These are phyloP conservation scores for Stomorhina lunata DNA, from an alignment of 2,888 invertebrate species.

Conservation along the genomic window DNA sequence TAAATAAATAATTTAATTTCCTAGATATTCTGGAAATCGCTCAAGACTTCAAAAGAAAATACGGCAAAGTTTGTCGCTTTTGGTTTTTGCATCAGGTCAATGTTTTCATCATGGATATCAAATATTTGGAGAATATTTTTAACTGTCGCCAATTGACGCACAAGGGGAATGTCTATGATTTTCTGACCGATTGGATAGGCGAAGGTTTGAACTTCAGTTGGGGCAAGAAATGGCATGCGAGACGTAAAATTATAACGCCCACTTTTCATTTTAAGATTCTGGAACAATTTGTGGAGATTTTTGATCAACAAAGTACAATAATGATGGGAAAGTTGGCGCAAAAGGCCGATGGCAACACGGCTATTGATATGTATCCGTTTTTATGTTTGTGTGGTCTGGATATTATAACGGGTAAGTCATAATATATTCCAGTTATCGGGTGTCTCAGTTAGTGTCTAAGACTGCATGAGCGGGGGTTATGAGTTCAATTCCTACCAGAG, in stretches of 20 bases:
- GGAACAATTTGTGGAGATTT: slow-evolving; percentile 86
- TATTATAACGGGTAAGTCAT: slow-evolving; percentile 80
- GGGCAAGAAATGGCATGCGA: slow-evolving; percentile 83
- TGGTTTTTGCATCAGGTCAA: slow-evolving; percentile 68
- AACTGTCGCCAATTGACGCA: slow-evolving; percentile 71
- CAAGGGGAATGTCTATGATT: slow-evolving; percentile 72
- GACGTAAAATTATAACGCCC: slow-evolving; percentile 87
- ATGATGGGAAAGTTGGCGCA: slow-evolving; percentile 81
- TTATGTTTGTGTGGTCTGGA: slow-evolving; percentile 83
- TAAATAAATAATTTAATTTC: too few relatives aligned
- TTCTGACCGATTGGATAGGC: slow-evolving; percentile 72
- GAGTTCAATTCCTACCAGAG: too few relatives aligned
- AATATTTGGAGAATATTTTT: slow-evolving; percentile 72
- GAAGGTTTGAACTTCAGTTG: slow-evolving; percentile 74
- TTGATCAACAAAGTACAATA: slow-evolving; percentile 83
- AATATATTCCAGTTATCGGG: too few relatives aligned
- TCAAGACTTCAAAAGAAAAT: slow-evolving; percentile 41
- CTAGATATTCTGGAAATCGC: background rate
- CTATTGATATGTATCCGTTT: slow-evolving; percentile 83
- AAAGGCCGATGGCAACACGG: slow-evolving; percentile 71
- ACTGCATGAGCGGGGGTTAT: too few relatives aligned
- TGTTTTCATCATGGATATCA: slow-evolving; percentile 72
- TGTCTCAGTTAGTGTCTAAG: too few relatives aligned
- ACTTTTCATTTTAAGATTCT: slow-evolving; percentile 90
- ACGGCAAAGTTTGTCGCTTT: slow-evolving; percentile 72